These are phyloP conservation scores for Polyergus mexicanus DNA, from an alignment of 1,140 invertebrate genomes.

Conservation along the genomic window DNA sequence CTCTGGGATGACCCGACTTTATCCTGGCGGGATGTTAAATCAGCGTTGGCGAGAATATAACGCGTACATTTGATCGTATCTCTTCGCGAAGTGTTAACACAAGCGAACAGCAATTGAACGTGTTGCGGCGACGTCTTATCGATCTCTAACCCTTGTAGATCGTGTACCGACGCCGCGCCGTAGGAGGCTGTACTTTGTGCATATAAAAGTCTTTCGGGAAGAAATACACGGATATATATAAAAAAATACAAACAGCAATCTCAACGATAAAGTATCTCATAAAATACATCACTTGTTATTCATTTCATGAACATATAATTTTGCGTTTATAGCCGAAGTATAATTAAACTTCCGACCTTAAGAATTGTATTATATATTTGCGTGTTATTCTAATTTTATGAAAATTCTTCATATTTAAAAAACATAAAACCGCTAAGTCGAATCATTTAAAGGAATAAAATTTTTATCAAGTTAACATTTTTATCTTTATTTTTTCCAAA, in stretches of 20 bases:
- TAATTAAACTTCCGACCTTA: not conserved
- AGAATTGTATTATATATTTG: not conserved
- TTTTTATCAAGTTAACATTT: too few species aligned
- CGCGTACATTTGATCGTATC: conserved; percentile 40
- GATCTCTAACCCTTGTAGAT: conserved; percentile 47
- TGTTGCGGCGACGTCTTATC: conserved; percentile 51
- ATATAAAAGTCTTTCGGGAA: not conserved
- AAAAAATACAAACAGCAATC: conserved; percentile 17
- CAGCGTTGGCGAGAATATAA: conserved; percentile 28
- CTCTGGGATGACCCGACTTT: conserved; percentile 38
- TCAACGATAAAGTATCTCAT: not conserved
- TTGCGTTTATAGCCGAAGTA: not conserved
- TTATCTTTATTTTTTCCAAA: not conserved
- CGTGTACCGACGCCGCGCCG: conserved; percentile 27
- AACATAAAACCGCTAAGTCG: not conserved
- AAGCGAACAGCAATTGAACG: conserved; percentile 21
- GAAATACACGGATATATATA: conserved; percentile 8
- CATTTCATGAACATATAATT: not conserved
- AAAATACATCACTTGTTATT: not conserved
- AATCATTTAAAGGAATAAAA: not conserved
- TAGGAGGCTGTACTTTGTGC: conserved; percentile 7
- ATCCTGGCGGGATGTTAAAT: conserved; percentile 44
- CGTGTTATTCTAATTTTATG: not conserved
- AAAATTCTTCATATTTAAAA: not conserved
- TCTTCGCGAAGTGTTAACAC: conserved; percentile 49